Percentiles rank a stretch among this genome's conserved stretches.
phyloP scores from a whole-genome alignment of 2,797 vertebrate genomes.

The Labeo calbasu region DNA sequence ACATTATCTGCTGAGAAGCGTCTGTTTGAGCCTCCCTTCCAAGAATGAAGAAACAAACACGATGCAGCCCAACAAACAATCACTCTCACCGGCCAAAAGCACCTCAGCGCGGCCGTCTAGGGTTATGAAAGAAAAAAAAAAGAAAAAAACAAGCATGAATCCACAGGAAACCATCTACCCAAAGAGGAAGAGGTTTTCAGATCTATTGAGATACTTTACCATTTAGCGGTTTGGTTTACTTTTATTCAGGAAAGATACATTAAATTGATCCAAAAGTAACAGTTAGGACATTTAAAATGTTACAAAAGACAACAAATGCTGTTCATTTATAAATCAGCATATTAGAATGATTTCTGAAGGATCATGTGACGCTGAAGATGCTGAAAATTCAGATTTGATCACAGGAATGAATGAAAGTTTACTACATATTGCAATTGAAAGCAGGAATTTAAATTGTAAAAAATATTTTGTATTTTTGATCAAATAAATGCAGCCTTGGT shows the following conservation, averaged over 20 bases:
- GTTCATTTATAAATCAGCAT: background rate
- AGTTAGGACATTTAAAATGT: background rate
- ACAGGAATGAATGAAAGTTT: background rate
- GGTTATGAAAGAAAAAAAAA: background rate
- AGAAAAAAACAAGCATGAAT: background rate
- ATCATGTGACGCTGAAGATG: background rate
- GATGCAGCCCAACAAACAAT: background rate
- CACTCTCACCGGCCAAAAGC: background rate
- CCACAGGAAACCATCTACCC: background rate
- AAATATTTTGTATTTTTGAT: background rate
- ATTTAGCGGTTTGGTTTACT: background rate
- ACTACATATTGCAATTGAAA: background rate
- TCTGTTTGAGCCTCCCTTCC: background rate
- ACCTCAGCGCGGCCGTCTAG: background rate
- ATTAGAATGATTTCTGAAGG: background rate
- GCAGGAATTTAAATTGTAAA: background rate
- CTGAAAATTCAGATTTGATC: background rate
- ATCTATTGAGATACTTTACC: background rate
- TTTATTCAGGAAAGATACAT: background rate
- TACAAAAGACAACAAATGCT: too few species aligned
- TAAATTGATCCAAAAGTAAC: background rate
- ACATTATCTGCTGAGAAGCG: background rate
- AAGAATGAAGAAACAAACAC: conserved; percentile 14
- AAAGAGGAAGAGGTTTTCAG: conserved; percentile 9
- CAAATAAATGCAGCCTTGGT: background rate